These are phyloP conservation scores for Poicephalus gulielmi DNA, from an alignment of 2,113 vertebrate genomes.

Conservation along the genomic window DNA sequence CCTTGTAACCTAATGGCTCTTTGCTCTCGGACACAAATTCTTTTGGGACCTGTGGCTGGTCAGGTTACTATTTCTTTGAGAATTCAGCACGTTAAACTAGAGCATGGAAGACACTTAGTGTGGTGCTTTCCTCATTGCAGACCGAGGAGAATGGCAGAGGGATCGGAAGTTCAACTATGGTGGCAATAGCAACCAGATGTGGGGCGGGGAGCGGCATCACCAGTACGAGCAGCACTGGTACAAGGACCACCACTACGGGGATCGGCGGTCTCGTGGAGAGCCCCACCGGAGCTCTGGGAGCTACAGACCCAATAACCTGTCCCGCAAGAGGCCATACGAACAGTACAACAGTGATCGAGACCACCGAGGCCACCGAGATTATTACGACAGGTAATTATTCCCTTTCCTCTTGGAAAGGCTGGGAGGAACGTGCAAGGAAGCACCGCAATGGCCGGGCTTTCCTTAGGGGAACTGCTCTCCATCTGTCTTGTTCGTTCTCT, in stretches of 20 bases:
- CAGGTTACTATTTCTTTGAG: background rate
- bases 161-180: conserved; percentile 92
- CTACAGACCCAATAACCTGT: conserved; percentile 87
- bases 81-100: background rate
- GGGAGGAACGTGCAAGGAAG: fast-evolving
- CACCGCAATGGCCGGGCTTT: fast-evolving
- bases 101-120: background rate
- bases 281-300: conserved; percentile 86
- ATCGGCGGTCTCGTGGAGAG: conserved; percentile 85
- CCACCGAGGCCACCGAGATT: conserved; percentile 90
- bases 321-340: conserved; percentile 91
- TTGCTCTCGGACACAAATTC: background rate
- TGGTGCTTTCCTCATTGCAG: conserved; percentile 61
- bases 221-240: conserved; percentile 91
- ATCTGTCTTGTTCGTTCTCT: fast-evolving
- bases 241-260: conserved; percentile 93
- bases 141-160: conserved; percentile 93
- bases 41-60: background rate
- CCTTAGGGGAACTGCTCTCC: background rate
- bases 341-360: conserved; percentile 93
- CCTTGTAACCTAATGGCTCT: background rate
- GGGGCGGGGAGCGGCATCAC: conserved; percentile 92
- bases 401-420: background rate
- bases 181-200: conserved; percentile 83
- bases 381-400: conserved; percentile 87